Percentiles rank a stretch among this genome's conserved stretches.
Evolutionary conservation across 2,113 vertebrate species (phyloP).

Genomic region (Tyrannus savana): DNA sequence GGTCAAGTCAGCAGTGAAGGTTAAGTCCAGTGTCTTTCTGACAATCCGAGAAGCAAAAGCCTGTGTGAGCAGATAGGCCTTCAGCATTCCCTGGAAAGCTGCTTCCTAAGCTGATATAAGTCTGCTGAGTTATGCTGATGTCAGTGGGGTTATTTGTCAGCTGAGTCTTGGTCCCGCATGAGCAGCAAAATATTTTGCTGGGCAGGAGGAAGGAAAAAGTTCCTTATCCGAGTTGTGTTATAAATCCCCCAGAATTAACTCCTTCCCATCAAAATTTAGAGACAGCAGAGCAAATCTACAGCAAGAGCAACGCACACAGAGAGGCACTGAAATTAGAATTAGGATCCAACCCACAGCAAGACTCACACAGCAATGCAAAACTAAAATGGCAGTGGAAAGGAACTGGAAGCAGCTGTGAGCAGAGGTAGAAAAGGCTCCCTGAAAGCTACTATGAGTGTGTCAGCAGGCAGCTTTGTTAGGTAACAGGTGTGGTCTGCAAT

Average conservation of each 20-base stretch:
- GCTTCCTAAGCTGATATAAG: background rate
- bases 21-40: constrained; percentile 32
- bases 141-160: background rate
- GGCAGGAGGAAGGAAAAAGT: background rate
- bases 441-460: background rate
- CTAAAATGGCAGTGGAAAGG: background rate
- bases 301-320: background rate
- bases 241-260: background rate
- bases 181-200: background rate
- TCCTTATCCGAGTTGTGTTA: background rate
- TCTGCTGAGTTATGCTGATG: background rate
- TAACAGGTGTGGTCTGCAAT: background rate
- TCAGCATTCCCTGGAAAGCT: background rate
- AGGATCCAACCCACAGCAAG: background rate
- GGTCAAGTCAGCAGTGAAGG: background rate
- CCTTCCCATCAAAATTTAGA: background rate
- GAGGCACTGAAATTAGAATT: background rate
- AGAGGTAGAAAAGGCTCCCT: background rate
- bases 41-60: background rate
- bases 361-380: background rate
- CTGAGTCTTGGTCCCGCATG: background rate
- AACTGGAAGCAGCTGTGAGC: background rate
- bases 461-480: background rate
- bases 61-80: background rate
- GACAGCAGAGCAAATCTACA: background rate